A percentile compares a stretch with the other conserved stretches of the same genome.
Evolutionary conservation across 2,888 invertebrate species (phyloP).

Genomic region (Dasysyrphus tricinctus): DNA sequence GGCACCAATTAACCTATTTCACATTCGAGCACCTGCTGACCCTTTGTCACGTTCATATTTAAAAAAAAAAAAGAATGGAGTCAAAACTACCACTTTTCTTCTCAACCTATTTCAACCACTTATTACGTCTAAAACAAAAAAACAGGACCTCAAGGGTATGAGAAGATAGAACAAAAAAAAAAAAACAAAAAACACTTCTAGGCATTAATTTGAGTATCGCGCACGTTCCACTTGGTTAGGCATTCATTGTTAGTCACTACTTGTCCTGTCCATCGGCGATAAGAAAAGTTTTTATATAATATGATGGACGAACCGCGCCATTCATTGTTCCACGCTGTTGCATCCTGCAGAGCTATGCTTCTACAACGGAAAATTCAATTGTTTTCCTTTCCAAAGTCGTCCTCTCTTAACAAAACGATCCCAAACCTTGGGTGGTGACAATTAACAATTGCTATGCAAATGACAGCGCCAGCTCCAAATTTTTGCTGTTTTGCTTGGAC

Average conservation of each 20-base stretch:
- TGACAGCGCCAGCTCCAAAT: constrained; percentile 78
- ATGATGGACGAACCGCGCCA: constrained; percentile 48
- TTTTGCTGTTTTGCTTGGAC: constrained; percentile 72
- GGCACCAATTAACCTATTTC: constrained; percentile 73
- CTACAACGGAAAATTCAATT: neutral
- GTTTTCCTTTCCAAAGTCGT: neutral
- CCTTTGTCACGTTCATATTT: constrained; percentile 44
- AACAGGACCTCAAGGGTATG: constrained; percentile 48
- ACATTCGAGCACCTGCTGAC: constrained; percentile 68
- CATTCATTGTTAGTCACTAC: constrained; percentile 66
- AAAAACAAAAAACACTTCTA: constrained; percentile 43
- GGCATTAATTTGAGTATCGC: constrained; percentile 64
- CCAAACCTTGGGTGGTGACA: constrained; percentile 56
- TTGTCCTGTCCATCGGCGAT: constrained; percentile 52
- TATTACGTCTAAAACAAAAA: constrained; percentile 14
- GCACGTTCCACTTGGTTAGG: constrained; percentile 69
- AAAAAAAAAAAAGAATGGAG: constrained; percentile 32
- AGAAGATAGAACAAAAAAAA: neutral
- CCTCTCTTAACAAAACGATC: constrained; percentile 15
- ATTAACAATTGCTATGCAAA: constrained; percentile 81
- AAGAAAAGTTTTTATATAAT: constrained; percentile 29
- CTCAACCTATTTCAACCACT: constrained; percentile 26
- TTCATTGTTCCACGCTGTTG: constrained; percentile 69
- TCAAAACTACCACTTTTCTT: constrained; percentile 39
- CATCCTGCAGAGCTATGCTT: constrained; percentile 49